phyloP scores from a whole-genome alignment of 2,797 vertebrate genomes.

The Sebastes oblongus region DNA sequence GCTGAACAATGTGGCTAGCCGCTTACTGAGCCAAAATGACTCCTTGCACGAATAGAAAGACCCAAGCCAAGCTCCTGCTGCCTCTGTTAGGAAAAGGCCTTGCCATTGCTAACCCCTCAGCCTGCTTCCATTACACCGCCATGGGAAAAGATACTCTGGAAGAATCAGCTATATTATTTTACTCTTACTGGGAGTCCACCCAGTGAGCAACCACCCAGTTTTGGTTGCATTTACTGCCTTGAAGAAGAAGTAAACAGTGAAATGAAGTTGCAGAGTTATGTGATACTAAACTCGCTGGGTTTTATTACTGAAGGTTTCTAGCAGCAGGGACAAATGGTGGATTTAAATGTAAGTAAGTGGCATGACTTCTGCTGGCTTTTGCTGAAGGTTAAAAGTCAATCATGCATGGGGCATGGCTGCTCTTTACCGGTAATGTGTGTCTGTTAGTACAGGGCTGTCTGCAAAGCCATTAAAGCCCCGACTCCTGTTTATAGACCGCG shows the following conservation, averaged over 20 bases:
- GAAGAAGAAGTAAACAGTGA: slow-evolving; percentile 6
- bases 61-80: slow-evolving; percentile 22
- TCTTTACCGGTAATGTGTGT: slow-evolving; percentile 56
- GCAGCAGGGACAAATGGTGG: not conserved
- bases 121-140: slow-evolving; percentile 39
- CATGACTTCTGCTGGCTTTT: slow-evolving; percentile 26
- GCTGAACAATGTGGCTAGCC: slow-evolving; percentile 23
- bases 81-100: slow-evolving; percentile 23
- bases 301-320: not conserved
- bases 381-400: slow-evolving; percentile 58
- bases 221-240: slow-evolving; percentile 11
- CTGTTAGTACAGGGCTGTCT: slow-evolving; percentile 67
- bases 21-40: slow-evolving; percentile 19
- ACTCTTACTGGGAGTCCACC: slow-evolving; percentile 18
- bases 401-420: slow-evolving; percentile 53
- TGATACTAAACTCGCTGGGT: not conserved
- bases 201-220: slow-evolving; percentile 7
- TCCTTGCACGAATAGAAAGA: slow-evolving; percentile 36
- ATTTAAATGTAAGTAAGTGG: slow-evolving; percentile 5
- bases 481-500: slow-evolving; percentile 56
- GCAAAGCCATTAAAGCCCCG: slow-evolving; percentile 67
- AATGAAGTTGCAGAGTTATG: not conserved
- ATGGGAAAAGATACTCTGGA: slow-evolving; percentile 35
- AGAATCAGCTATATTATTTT: slow-evolving; percentile 19
- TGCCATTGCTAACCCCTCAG: slow-evolving; percentile 16